These are phyloP conservation scores for Corythornis cristatus DNA, from an alignment of 2,113 vertebrate genomes.

Conservation along the genomic window DNA sequence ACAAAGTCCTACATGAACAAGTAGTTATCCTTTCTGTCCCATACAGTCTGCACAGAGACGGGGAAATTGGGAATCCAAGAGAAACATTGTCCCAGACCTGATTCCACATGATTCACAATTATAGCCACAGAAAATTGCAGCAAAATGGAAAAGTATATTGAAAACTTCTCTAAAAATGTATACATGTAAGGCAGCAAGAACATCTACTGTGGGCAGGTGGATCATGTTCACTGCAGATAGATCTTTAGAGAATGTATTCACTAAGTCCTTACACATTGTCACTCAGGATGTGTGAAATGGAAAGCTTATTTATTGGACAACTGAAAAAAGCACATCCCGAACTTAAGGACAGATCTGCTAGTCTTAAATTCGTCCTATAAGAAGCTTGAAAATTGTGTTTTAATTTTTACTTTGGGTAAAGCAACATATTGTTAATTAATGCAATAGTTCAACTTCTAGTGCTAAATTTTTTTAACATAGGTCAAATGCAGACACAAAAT, in stretches of 20 bases:
- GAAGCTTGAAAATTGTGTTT: background rate
- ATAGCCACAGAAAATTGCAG: background rate
- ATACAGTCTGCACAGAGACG: background rate
- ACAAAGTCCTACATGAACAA: background rate
- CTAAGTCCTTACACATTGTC: background rate
- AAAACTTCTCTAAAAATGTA: background rate
- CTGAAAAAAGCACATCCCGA: background rate
- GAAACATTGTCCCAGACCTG: background rate
- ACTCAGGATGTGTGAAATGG: background rate
- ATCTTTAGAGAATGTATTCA: background rate
- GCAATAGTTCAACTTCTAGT: background rate
- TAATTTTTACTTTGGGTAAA: background rate
- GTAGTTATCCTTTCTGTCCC: background rate
- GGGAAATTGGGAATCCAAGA: background rate
- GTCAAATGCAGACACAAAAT: background rate
- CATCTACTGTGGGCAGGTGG: fast-evolving
- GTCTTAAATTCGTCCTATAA: background rate
- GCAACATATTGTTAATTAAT: background rate
- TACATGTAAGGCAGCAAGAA: background rate
- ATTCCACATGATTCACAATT: background rate
- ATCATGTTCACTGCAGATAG: background rate
- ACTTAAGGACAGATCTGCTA: background rate
- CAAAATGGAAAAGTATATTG: background rate
- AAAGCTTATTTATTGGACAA: background rate
- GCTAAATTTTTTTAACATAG: background rate